These are phyloP conservation scores for Macrophya alboannulata DNA, from an alignment of 2,888 invertebrate species.

Conservation along the genomic window DNA sequence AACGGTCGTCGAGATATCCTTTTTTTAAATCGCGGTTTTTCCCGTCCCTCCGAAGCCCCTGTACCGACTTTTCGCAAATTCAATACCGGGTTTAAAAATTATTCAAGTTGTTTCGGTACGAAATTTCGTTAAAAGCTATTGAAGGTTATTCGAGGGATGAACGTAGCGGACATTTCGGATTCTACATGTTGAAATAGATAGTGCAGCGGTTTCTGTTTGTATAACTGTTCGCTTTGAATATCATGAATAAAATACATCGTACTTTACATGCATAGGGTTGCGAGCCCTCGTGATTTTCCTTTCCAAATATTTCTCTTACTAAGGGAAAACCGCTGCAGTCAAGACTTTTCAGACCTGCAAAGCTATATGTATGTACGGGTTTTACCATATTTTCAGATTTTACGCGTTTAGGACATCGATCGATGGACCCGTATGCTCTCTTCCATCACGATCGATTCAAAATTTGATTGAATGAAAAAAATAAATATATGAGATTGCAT, in stretches of 20 bases:
- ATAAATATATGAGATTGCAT: neutral
- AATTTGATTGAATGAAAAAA: neutral
- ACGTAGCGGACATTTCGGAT: neutral
- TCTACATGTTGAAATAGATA: neutral
- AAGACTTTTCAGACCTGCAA: neutral
- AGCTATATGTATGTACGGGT: neutral
- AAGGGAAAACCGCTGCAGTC: neutral
- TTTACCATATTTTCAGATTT: neutral
- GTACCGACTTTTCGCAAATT: neutral
- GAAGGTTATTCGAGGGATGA: neutral
- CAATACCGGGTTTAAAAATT: neutral
- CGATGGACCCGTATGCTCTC: neutral
- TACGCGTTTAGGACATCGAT: neutral
- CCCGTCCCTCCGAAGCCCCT: neutral
- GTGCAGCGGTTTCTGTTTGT: conserved; percentile 15
- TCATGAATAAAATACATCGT: conserved; percentile 19
- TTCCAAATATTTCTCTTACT: conserved; percentile 29
- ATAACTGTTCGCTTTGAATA: conserved; percentile 27
- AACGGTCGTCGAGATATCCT: neutral
- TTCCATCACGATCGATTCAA: neutral
- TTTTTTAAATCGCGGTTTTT: neutral
- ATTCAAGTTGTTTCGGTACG: neutral
- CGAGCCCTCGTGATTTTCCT: neutral
- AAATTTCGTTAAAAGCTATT: neutral
- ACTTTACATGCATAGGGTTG: conserved; percentile 11